Conservation (phyloP, 2,797 vertebrate genomes). For the Tolypeutes matacus region DNA sequence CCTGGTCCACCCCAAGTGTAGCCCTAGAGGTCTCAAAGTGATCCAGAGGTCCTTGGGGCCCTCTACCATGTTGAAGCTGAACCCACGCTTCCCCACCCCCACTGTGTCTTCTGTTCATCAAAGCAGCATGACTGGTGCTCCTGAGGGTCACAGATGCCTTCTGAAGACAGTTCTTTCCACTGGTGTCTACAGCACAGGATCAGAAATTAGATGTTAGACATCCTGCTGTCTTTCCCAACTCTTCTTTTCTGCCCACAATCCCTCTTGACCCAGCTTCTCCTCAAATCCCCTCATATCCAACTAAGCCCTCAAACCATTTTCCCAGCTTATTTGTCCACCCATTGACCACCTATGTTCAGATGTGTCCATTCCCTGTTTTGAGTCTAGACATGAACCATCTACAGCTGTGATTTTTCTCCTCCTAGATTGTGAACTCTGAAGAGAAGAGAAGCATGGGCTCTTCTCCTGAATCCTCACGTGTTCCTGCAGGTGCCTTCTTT, state of each 20-base stretch:
- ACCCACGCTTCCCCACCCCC: not conserved
- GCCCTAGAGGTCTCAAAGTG: not conserved
- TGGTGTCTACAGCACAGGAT: not conserved
- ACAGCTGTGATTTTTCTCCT: not conserved
- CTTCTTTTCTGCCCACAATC: rapidly evolving
- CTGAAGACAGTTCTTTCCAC: not conserved
- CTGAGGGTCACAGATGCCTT: not conserved
- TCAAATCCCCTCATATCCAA: not conserved
- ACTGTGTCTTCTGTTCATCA: not conserved
- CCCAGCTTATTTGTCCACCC: no score
- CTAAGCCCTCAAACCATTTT: not conserved
- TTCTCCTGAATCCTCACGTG: not conserved
- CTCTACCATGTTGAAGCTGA: not conserved
- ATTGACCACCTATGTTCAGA: not conserved
- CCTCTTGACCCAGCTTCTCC: not conserved
- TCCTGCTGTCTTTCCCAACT: not conserved
- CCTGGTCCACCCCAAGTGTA: not conserved
- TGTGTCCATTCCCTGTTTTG: not conserved
- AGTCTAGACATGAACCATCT: not conserved
- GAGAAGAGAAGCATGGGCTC: not conserved
- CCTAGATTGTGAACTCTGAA: not conserved
- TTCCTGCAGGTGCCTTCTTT: not conserved
- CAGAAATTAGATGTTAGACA: not conserved
- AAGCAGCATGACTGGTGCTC: not conserved
- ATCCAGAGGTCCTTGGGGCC: not conserved